Evolutionary conservation across 2,888 invertebrate genomes (phyloP).

Genomic region (Tiliacea aurago): DNA sequence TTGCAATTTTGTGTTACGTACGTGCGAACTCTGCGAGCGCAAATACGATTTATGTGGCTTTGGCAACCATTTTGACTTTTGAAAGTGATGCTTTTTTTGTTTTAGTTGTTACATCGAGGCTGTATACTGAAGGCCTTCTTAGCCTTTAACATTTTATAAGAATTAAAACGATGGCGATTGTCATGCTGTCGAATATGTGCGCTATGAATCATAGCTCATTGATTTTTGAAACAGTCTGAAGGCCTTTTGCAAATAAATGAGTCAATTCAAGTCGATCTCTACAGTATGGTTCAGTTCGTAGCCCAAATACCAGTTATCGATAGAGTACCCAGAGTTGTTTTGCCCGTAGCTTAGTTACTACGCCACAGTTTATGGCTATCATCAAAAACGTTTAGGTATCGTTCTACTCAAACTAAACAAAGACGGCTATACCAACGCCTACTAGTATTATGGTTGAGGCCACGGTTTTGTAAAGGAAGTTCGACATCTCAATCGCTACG

Average conservation of each 20-base stretch:
- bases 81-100: conserved; percentile 30
- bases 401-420: conserved; percentile 19
- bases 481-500: conserved; percentile 19
- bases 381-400: conserved; percentile 1
- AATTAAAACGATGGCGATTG: neutral
- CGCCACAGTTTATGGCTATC: neutral
- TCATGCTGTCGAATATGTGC: neutral
- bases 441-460: conserved; percentile 19
- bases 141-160: neutral
- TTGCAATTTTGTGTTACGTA: conserved; percentile 63
- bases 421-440: conserved; percentile 17
- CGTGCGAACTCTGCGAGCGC: conserved; percentile 53
- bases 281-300: conserved; percentile 6
- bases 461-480: conserved; percentile 13
- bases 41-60: conserved; percentile 48
- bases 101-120: conserved; percentile 3
- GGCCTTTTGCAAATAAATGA: conserved; percentile 12
- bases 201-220: conserved; percentile 37
- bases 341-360: conserved; percentile 8
- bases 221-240: conserved; percentile 25
- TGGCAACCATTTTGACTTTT: conserved; percentile 42
- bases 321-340: conserved; percentile 4
- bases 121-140: neutral
- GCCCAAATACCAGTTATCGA: conserved; percentile 27
- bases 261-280: conserved; percentile 20